A percentile compares a stretch with the other conserved stretches of the same genome.
Evolutionary conservation across 1,140 invertebrate species (phyloP).

Genomic region (Cherax quadricarinatus): DNA sequence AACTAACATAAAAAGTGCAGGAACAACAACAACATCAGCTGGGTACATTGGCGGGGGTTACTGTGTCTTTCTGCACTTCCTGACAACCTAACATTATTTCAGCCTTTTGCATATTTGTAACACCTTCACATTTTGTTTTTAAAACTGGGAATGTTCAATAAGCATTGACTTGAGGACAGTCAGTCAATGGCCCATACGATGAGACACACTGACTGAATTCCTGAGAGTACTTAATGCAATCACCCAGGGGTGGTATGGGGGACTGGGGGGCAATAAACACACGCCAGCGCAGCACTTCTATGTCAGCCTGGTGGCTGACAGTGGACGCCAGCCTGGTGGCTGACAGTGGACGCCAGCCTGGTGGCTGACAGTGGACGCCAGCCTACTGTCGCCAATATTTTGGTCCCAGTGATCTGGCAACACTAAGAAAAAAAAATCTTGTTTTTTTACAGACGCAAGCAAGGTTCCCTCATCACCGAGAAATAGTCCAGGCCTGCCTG

Average conservation of each 20-base stretch:
- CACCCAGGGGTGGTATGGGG: too few relatives aligned
- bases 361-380: too few relatives aligned
- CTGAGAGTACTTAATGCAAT: not conserved
- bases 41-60: not conserved
- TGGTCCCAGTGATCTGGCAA: not conserved
- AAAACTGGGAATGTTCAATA: not conserved
- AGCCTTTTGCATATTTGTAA: not conserved
- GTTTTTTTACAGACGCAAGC: too few relatives aligned
- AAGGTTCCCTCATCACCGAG: not conserved
- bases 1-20: constrained; percentile 22
- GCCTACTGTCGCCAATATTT: too few relatives aligned
- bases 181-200: not conserved
- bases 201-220: not conserved
- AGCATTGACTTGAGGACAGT: not conserved
- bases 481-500: not conserved
- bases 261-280: not conserved
- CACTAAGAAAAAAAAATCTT: too few relatives aligned
- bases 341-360: too few relatives aligned
- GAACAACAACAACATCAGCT: constrained; percentile 39
- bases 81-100: not conserved
- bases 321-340: too few relatives aligned
- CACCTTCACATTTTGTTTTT: not conserved
- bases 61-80: constrained; percentile 14
- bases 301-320: too few relatives aligned
- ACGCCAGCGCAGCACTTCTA: not conserved